Base-by-base conservation (phyloP, 2,888 invertebrate genomes). In the Automeris io region DNA sequence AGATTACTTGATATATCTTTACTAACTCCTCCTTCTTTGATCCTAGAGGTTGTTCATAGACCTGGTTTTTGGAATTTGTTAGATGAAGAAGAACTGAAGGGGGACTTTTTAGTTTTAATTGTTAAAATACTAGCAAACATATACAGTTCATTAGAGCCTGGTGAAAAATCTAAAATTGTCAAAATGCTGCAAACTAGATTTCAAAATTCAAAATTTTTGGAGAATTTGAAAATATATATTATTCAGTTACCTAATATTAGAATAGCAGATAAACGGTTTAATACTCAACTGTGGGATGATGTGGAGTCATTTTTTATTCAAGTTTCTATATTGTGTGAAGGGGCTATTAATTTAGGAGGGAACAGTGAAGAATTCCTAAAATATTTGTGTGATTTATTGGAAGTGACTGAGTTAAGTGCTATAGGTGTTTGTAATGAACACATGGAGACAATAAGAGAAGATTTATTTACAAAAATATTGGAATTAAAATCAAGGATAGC, bases 81-180 rank as follows among this genome's bases (percentile, higher is more conserved):
- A 11, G 70, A 82, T 19, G 58, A 62, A 43, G 43, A 51, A 5
- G 72, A 83, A 38, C 48, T 88, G 5, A 81, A 79, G 57, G 77
- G 76, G 19, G 88, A 88, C 51, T 78, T 73, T 47, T 70, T 88
- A 42, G 79, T 88, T 37, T 56, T 88, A 40, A 75, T 88, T 12
- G 68, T 87, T 1, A 79, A 68, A 64, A 66, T 88, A 50, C 47
- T 88, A 35, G 65, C 70, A 3, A 75, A 70, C 37, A 53, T 88
- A 9, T 87, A 72, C 50, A 70, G 61, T 41, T 68, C 66, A 1
- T 47, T 82, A 36, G 64, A 74, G 37, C 54, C 54, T 11, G 59
- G 58, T 23, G 79, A 79, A 41, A 80, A 65, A 36, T 67, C 74
- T 2, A 75, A 73, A 61, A 70, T 82, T 35, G 48, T 56, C 1